Evolutionary conservation across 2,797 vertebrate species (phyloP).

Genomic region (Sebastes diploproa): DNA sequence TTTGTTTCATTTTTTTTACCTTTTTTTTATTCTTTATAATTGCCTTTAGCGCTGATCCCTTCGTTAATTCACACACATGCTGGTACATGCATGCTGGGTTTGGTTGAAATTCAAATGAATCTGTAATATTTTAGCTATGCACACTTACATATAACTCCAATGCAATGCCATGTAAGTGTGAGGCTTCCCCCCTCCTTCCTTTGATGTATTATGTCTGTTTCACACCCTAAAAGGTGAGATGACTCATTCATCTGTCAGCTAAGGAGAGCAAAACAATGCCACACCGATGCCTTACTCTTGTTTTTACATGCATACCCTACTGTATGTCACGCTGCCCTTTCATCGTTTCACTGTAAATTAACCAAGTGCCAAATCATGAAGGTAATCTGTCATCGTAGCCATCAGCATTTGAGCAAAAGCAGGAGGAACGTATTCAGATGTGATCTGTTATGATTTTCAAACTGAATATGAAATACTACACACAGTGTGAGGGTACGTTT

Average conservation of each 20-base stretch:
- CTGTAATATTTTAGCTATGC: not conserved
- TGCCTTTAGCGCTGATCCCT: not conserved
- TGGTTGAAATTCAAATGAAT: not conserved
- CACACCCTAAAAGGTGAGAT: not conserved
- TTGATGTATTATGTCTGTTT: not conserved
- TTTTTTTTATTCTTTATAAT: not conserved
- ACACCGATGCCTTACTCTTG: slow-evolving; percentile 16
- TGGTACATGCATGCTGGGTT: not conserved
- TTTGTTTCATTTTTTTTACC: not conserved
- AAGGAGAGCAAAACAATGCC: not conserved
- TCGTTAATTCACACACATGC: not conserved
- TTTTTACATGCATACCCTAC: not conserved
- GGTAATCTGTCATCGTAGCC: not conserved
- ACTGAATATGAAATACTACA: not conserved
- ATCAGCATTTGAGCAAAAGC: not conserved
- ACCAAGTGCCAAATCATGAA: not conserved
- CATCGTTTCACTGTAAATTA: not conserved
- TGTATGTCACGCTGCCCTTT: not conserved
- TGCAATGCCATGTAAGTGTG: not conserved
- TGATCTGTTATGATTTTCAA: not conserved
- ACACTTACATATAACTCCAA: not conserved
- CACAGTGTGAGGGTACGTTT: not conserved
- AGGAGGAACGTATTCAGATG: not conserved
- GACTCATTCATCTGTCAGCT: not conserved
- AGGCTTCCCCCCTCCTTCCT: too few relatives aligned